These are phyloP conservation scores for Saturnia japonica DNA, from an alignment of 2,888 invertebrate species.

Conservation along the genomic window DNA sequence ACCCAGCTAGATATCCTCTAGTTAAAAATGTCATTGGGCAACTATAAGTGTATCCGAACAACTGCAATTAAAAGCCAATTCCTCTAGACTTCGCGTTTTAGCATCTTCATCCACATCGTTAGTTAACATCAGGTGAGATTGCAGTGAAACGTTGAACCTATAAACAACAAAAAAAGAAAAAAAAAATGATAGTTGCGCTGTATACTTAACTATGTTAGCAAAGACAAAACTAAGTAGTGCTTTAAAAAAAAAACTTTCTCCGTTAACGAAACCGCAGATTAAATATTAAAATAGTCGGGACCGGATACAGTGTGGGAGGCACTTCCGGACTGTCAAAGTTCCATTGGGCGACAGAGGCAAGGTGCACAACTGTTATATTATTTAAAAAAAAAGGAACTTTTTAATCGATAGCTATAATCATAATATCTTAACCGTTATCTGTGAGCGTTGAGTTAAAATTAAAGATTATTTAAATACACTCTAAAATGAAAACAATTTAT, in stretches of 20 bases:
- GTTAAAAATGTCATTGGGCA: not conserved
- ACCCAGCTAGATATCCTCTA: no score
- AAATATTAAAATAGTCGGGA: not conserved
- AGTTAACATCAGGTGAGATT: not conserved
- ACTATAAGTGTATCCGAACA: not conserved
- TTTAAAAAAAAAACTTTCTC: conserved; percentile 7
- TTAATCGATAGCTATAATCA: not conserved
- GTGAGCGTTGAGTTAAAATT: not conserved
- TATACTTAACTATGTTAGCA: not conserved
- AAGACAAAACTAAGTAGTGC: not conserved
- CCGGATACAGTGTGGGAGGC: conserved; percentile 3
- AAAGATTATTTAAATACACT: not conserved
- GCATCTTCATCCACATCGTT: not conserved
- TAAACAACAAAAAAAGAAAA: not conserved
- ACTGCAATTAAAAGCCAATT: not conserved
- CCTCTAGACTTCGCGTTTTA: not conserved
- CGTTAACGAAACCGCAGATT: not conserved
- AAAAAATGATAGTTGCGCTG: no score
- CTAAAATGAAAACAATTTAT: not conserved
- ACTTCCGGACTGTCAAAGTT: conserved; percentile 3
- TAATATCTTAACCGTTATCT: not conserved
- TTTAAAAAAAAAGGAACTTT: not conserved
- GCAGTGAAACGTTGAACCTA: not conserved
- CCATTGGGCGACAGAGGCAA: not conserved
- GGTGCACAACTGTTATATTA: not conserved